Percentiles rank a stretch among this genome's conserved stretches.
Evolutionary conservation across 2,113 vertebrate species (phyloP).

Genomic region (Ailuropoda melanoleuca): DNA sequence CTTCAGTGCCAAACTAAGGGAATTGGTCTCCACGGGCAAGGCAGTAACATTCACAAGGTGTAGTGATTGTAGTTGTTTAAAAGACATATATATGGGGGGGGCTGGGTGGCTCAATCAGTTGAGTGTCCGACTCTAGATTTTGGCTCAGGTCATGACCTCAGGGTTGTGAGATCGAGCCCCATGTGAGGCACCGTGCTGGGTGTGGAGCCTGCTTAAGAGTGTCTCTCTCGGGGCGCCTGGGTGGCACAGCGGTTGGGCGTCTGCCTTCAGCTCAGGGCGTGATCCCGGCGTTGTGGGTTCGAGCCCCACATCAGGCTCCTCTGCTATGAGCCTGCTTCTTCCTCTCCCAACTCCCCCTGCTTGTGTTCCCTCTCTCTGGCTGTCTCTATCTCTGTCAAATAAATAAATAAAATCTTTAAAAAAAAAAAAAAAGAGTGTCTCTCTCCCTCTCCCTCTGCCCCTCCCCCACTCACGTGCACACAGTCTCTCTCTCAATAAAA

Average conservation of each 20-base stretch:
- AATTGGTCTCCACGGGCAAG: background rate
- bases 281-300: too few relatives aligned
- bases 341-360: too few relatives aligned
- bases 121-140: background rate
- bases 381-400: too few relatives aligned
- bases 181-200: background rate
- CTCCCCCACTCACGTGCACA: background rate
- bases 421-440: too few relatives aligned
- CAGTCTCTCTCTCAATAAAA: background rate
- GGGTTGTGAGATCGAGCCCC: background rate
- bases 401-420: too few relatives aligned
- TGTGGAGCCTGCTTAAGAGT: background rate
- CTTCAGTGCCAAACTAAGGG: background rate
- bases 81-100: background rate
- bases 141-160: background rate
- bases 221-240: too few relatives aligned
- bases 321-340: too few relatives aligned
- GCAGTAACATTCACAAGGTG: background rate
- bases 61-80: background rate
- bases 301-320: too few relatives aligned
- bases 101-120: background rate
- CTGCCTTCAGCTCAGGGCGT: too few relatives aligned
- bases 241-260: too few relatives aligned
- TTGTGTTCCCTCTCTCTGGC: too few relatives aligned
- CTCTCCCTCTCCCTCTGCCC: background rate